Conservation (phyloP, 2,113 vertebrate species). For the Vanacampus margaritifer region DNA sequence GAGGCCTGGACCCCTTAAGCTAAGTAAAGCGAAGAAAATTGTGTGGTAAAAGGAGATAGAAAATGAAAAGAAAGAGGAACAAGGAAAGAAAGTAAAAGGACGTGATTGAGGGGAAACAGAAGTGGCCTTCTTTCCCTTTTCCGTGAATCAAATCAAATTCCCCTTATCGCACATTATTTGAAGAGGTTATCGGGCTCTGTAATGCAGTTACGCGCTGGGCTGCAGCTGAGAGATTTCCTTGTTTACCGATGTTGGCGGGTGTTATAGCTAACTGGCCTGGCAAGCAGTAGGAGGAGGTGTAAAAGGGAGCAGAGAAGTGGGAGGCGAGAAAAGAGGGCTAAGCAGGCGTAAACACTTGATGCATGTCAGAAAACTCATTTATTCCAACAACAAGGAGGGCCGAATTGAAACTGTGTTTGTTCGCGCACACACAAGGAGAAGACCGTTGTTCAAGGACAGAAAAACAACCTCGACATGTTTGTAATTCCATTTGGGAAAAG, state of each 20-base stretch:
- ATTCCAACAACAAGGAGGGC: constrained; percentile 64
- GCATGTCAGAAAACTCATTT: constrained; percentile 88
- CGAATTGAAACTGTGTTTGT: constrained; percentile 31
- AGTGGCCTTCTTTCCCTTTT: constrained; percentile 55
- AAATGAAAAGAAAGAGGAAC: constrained; percentile 16
- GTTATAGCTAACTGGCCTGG: constrained; percentile 70
- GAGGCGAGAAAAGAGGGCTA: constrained; percentile 36
- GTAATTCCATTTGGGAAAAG: constrained; percentile 58
- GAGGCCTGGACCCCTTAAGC: constrained; percentile 28
- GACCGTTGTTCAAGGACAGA: constrained; percentile 67
- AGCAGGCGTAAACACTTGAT: constrained; percentile 84
- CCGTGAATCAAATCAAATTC: constrained; percentile 95
- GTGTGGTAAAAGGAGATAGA: neutral
- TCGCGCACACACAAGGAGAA: constrained; percentile 34
- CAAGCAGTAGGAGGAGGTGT: constrained; percentile 23
- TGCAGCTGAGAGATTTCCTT: constrained; percentile 84
- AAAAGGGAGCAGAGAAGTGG: constrained; percentile 14
- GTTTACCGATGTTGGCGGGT: constrained; percentile 97
- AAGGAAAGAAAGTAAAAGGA: constrained; percentile 31
- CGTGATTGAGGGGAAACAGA: constrained; percentile 54
- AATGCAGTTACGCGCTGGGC: constrained; percentile 93
- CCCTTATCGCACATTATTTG: constrained; percentile 98
- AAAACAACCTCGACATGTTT: constrained; percentile 51
- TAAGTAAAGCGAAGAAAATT: constrained; percentile 43
- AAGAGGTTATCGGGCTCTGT: constrained; percentile 92